phyloP scores from a whole-genome alignment of 2,888 invertebrate species.

The Luperina nickerlii region DNA sequence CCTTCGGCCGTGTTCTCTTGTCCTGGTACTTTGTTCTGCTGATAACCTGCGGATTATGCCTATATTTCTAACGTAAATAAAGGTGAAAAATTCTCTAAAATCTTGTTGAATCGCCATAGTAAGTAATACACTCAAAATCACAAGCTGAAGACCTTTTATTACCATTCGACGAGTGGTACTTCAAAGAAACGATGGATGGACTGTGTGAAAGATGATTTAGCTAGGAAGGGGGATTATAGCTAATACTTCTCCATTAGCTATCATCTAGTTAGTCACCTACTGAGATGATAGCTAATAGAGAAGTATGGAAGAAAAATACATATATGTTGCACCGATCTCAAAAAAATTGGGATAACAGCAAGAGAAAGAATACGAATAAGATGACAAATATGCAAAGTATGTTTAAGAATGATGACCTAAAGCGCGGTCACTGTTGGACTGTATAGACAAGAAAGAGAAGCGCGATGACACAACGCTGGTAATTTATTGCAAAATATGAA shows the following conservation, averaged over 20 bases:
- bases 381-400: neutral
- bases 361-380: neutral
- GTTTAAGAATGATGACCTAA: neutral
- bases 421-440: no score
- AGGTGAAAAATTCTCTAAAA: conserved; percentile 2
- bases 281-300: neutral
- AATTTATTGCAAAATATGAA: no score
- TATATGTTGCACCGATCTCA: neutral
- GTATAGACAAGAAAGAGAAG: no score
- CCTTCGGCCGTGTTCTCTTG: conserved; percentile 46
- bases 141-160: neutral
- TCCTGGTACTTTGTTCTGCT: conserved; percentile 59
- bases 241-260: no score
- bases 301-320: neutral
- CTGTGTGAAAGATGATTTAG: neutral
- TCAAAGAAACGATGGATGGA: neutral
- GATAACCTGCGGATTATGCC: conserved; percentile 35
- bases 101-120: neutral
- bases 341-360: neutral
- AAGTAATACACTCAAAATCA: neutral
- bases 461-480: no score
- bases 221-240: no score
- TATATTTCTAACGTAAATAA: conserved; percentile 1
- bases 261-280: no score
- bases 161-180: neutral